A percentile compares a stretch with the other conserved stretches of the same genome.
These are phyloP conservation scores for Mus spretus DNA, from an alignment of 2,797 vertebrate genomes.

Conservation along the genomic window DNA sequence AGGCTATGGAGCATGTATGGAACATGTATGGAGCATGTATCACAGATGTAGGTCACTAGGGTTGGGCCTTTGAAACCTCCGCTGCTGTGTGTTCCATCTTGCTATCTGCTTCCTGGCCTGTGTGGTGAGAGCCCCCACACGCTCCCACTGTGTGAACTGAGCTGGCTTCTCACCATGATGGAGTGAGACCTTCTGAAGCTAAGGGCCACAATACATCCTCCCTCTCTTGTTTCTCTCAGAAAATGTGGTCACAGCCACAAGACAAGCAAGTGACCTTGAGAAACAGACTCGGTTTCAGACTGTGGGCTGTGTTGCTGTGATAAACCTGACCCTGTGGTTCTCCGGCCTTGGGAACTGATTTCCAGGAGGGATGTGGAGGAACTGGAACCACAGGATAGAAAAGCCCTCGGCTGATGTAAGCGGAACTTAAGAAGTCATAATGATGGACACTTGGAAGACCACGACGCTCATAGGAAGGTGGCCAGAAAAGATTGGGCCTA, in stretches of 20 bases:
- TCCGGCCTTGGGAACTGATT: background rate
- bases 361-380: background rate
- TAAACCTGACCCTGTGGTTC: background rate
- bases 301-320: background rate
- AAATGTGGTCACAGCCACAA: background rate
- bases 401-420: background rate
- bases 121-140: background rate
- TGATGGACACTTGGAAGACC: background rate
- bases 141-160: background rate
- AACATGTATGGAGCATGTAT: no score
- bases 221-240: background rate
- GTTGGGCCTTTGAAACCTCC: background rate
- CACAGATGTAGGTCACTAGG: background rate
- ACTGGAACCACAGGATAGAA: background rate
- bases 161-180: background rate
- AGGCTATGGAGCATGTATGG: background rate
- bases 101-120: background rate
- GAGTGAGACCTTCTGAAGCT: background rate
- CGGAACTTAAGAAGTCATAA: background rate
- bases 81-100: background rate
- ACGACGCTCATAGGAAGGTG: background rate
- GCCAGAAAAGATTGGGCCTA: background rate
- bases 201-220: background rate
- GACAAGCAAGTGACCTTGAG: background rate
- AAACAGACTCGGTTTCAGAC: background rate